Evolutionary conservation across 1,140 invertebrate species (phyloP).

Genomic region (Ceratitis capitata): DNA sequence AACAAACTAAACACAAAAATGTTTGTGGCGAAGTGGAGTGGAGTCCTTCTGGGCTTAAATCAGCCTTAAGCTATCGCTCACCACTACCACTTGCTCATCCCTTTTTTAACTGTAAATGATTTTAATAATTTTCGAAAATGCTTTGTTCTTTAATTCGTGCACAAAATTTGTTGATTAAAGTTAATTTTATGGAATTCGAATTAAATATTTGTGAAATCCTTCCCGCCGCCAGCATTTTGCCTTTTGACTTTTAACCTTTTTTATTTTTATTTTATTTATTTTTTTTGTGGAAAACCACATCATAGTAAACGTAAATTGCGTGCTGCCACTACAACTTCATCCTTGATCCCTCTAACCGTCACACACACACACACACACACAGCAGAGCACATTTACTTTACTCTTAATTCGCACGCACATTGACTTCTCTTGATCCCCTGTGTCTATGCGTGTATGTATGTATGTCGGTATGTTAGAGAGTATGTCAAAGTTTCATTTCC

Average conservation of each 20-base stretch:
- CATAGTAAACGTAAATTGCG: slow-evolving; percentile 28
- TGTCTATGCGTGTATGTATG: no score
- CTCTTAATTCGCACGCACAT: slow-evolving; percentile 24
- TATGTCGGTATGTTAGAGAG: no score
- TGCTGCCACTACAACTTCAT: slow-evolving; percentile 24
- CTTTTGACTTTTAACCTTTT: slow-evolving; percentile 12
- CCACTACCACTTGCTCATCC: neutral
- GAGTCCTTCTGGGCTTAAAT: neutral
- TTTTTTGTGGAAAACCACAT: slow-evolving; percentile 31
- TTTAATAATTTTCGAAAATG: slow-evolving; percentile 29
- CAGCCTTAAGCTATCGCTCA: neutral
- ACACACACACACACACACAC: no score
- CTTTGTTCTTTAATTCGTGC: slow-evolving; percentile 18
- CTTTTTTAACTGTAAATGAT: neutral
- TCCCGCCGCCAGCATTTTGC: neutral
- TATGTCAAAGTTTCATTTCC: slow-evolving; percentile 34
- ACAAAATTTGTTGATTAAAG: slow-evolving; percentile 27
- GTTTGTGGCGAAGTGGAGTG: no score
- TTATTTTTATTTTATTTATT: no score
- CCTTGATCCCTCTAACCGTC: neutral
- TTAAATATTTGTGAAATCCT: slow-evolving; percentile 11
- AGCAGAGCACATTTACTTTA: neutral
- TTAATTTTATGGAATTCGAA: slow-evolving; percentile 22
- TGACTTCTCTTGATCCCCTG: slow-evolving; percentile 19
- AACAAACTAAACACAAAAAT: neutral